Base-by-base conservation (phyloP, 1,140 invertebrate species). In the honey bee (Apis mellifera) region DNA sequence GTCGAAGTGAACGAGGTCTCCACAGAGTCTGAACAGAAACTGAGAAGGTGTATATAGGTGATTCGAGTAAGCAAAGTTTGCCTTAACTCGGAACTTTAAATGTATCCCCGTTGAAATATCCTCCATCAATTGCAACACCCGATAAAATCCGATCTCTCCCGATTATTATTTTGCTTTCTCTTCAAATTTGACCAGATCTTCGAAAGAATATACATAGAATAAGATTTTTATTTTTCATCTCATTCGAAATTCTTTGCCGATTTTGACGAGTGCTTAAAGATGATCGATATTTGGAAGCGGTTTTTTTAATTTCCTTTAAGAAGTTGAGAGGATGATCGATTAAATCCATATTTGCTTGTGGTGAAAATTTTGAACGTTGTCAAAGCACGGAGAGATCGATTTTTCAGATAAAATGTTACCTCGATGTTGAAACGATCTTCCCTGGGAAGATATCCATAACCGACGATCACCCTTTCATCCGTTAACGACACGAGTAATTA, bases 21-120 rank as follows among this genome's bases (percentile, higher is more conserved):
- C 12, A 9, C n/a, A 59, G 68, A 69, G 75, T 77, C 83, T 71
- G 64, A 66, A 78, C 78, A 85, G 86, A 87, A 87, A 87, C 85
- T 72, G 86, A 80, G 76, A 86, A 76, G 81, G 77, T 78, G 76
- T 26, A 2, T 42, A 42, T 66, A 73, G 77, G 0, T 32, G 62
- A 76, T 62, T 84, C 26, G 77, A 19, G 32, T n/a, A n/a, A n/a
- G 57, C 48, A 26, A 87, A 87, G 72, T 87, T 87, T 87, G 86
- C 84, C 85, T 48, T 84, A 62, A 55, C 68, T 60, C 62, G 0
- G 75, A 87, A 87, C 85, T 87, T 86, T 69, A 75, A 59, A 65
- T 62, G 72, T 68, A 84, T 59, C 75, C 55, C 55, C 73, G 19
- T 60, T 48, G 72, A 79, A 48, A 64, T 69, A 76, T 64, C 75